Percentiles rank a stretch among this genome's conserved stretches.
These are phyloP conservation scores for Cyclargus thomasi DNA, from an alignment of 1,140 invertebrate species.

Conservation along the genomic window DNA sequence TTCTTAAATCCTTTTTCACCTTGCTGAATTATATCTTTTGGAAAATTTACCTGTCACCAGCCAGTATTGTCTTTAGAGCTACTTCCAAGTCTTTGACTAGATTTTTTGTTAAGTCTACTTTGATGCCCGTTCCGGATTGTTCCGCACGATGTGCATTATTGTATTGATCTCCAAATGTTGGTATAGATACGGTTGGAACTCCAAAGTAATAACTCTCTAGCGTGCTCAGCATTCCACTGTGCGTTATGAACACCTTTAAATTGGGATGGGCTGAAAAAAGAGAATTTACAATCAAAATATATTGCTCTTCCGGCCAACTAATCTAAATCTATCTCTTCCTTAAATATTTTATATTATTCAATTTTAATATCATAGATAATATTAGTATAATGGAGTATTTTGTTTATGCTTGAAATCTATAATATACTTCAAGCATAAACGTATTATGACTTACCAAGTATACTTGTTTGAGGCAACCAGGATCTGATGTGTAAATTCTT, in stretches of 20 bases:
- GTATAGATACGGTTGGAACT: conserved; percentile 78
- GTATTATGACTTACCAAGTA: conserved; percentile 11
- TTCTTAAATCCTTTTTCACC: too few relatives aligned
- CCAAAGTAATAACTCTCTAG: conserved; percentile 76
- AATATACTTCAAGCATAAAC: too few relatives aligned
- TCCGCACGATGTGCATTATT: conserved; percentile 30
- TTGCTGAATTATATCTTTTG: too few relatives aligned
- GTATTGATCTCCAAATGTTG: conserved; percentile 76
- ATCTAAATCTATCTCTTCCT: too few relatives aligned
- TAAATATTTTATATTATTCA: too few relatives aligned
- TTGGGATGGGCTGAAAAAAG: conserved; percentile 40
- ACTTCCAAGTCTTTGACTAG: conserved; percentile 27
- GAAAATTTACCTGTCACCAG: conserved; percentile 36
- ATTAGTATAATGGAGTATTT: too few relatives aligned
- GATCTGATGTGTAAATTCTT: conserved; percentile 6
- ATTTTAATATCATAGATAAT: too few relatives aligned
- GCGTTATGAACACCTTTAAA: conserved; percentile 77
- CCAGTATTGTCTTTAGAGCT: conserved; percentile 32
- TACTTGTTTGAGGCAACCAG: conserved; percentile 12
- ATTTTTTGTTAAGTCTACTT: conserved; percentile 24
- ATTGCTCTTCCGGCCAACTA: too few relatives aligned
- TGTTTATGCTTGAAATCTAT: too few relatives aligned
- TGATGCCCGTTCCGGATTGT: conserved; percentile 27
- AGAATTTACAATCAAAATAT: too few relatives aligned
- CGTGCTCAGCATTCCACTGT: conserved; percentile 78